Conservation (phyloP, 2,888 invertebrate species). For the Lepidocyrtoides sp. region DNA sequence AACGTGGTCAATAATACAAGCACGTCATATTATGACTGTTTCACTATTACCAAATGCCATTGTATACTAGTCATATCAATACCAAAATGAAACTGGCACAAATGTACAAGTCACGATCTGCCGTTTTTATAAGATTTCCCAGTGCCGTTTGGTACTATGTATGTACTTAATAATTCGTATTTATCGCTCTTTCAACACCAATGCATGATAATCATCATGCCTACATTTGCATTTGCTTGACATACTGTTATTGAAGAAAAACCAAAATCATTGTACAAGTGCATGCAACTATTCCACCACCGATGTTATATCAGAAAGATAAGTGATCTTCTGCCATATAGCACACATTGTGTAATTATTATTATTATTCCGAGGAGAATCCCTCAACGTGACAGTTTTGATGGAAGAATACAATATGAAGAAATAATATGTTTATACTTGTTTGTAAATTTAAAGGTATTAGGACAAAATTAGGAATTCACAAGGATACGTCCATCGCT, state of each 20-base stretch:
- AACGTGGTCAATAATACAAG: background rate
- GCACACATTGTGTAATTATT: constrained; percentile 38
- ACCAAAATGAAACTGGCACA: constrained; percentile 30
- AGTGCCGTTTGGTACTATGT: constrained; percentile 29
- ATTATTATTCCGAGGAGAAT: constrained; percentile 63
- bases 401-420: constrained; percentile 6
- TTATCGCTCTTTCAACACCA: constrained; percentile 44
- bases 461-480: constrained; percentile 39
- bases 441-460: constrained; percentile 30
- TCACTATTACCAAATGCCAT: no score
- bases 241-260: constrained; percentile 6
- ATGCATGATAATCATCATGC: background rate
- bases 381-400: constrained; percentile 55
- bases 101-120: constrained; percentile 70
- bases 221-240: background rate
- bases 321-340: background rate
- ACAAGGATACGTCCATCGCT: constrained; percentile 38
- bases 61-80: background rate
- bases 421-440: constrained; percentile 22
- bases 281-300: background rate
- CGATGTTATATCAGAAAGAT: background rate
- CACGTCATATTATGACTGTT: background rate
- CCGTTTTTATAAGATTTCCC: constrained; percentile 51
- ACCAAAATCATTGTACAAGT: background rate
- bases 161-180: constrained; percentile 63